These are phyloP conservation scores for Yponomeuta cagnagella DNA, from an alignment of 2,888 invertebrate species.

Conservation along the genomic window DNA sequence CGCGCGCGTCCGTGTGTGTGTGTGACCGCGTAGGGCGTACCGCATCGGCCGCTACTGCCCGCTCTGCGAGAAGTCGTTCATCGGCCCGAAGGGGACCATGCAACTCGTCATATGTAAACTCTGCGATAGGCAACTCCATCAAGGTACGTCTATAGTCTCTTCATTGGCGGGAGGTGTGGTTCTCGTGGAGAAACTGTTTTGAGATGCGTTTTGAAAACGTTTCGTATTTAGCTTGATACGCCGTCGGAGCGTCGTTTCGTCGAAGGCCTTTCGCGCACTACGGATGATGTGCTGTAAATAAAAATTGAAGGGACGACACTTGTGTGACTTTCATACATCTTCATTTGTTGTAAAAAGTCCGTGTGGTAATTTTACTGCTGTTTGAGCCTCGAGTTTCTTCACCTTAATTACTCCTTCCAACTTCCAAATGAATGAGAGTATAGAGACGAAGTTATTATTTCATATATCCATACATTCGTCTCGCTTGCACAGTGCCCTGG, in stretches of 20 bases:
- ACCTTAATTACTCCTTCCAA: neutral
- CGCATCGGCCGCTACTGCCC: slow-evolving; percentile 84
- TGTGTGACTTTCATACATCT: no score
- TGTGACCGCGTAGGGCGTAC: slow-evolving; percentile 78
- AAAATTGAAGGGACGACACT: no score
- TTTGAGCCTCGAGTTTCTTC: neutral
- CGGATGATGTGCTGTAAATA: no score
- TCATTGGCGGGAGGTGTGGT: neutral
- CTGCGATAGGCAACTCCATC: slow-evolving; percentile 76
- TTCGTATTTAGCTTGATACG: no score
- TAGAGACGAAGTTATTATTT: neutral
- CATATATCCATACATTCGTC: neutral
- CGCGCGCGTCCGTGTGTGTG: slow-evolving; percentile 64
- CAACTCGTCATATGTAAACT: slow-evolving; percentile 77
- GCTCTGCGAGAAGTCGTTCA: slow-evolving; percentile 82
- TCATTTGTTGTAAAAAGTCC: no score
- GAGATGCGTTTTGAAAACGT: neutral
- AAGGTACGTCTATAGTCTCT: slow-evolving; percentile 59
- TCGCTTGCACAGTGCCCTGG: neutral
- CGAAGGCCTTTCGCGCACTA: no score
- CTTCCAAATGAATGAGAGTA: slow-evolving; percentile 2
- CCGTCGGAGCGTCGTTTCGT: no score
- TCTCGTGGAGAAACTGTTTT: neutral
- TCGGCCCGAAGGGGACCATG: slow-evolving; percentile 80
- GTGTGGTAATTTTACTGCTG: no score